A percentile compares a stretch with the other conserved stretches of the same genome.
phyloP scores from a whole-genome alignment of 2,797 vertebrate genomes.

The Alauda arvensis region DNA sequence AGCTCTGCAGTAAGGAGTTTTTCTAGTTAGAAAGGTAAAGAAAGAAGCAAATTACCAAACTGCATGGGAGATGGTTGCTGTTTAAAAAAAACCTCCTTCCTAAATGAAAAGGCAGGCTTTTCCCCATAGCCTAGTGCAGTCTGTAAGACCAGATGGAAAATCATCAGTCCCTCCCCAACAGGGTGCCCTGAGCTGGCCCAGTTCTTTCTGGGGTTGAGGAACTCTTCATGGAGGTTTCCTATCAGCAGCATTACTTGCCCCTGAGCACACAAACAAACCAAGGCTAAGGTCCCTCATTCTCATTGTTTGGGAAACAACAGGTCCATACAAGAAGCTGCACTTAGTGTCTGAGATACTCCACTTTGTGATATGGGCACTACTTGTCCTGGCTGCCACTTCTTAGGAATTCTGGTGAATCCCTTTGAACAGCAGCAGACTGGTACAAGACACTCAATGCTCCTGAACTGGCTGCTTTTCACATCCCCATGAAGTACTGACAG shows the following conservation, averaged over 20 bases:
- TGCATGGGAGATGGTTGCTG: neutral
- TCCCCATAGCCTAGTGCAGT: neutral
- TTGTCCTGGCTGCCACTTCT: neutral
- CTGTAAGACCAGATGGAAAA: neutral
- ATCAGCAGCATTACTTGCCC: neutral
- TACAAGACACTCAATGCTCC: neutral
- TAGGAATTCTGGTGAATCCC: neutral
- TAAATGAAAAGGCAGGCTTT: neutral
- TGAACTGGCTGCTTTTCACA: neutral
- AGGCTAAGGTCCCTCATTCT: neutral
- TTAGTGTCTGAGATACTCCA: neutral
- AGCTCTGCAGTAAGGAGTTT: neutral
- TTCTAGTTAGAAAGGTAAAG: neutral
- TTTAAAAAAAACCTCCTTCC: neutral
- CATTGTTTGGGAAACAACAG: neutral
- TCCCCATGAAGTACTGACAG: neutral
- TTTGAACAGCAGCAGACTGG: neutral
- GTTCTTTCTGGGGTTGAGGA: neutral
- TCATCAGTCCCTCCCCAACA: fast-evolving
- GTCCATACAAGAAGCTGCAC: neutral
- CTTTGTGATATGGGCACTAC: neutral
- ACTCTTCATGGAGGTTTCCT: neutral
- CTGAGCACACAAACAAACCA: neutral
- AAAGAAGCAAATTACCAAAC: neutral
- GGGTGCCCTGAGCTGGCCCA: neutral